Evolutionary conservation across 2,113 vertebrate genomes (phyloP).

Genomic region (Pelobates fuscus): DNA sequence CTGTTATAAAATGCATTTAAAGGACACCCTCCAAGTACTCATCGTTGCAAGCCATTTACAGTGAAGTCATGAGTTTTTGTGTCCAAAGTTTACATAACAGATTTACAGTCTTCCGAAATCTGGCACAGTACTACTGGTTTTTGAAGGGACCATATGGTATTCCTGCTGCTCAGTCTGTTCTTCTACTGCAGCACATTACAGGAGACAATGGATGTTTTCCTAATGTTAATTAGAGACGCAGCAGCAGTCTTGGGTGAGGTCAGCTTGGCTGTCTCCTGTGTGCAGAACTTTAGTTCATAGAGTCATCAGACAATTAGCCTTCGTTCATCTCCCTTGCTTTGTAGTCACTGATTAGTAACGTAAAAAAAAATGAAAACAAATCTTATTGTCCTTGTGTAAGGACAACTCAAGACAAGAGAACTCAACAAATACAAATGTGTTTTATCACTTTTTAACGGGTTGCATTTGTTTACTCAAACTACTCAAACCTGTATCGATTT

Average conservation of each 20-base stretch:
- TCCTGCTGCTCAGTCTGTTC: conserved; percentile 42
- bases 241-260: conserved; percentile 38
- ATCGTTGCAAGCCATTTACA: neutral
- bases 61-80: conserved; percentile 27
- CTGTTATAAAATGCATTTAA: neutral
- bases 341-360: conserved; percentile 13
- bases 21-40: neutral
- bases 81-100: conserved; percentile 28
- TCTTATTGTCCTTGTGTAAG: neutral
- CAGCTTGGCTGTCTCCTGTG: conserved; percentile 40
- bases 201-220: conserved; percentile 45
- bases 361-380: conserved; percentile 9
- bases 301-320: conserved; percentile 44
- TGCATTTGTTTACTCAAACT: too few relatives aligned
- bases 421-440: too few relatives aligned
- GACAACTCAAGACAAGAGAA: neutral
- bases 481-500: too few relatives aligned
- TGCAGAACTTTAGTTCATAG: conserved; percentile 34
- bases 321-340: conserved; percentile 12
- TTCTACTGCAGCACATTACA: conserved; percentile 38
- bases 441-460: too few relatives aligned
- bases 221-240: conserved; percentile 48
- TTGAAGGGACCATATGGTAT: conserved; percentile 45
- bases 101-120: conserved; percentile 17
- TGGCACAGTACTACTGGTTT: conserved; percentile 32